phyloP scores from a whole-genome alignment of 2,888 invertebrate genomes.

The Drosophila multiciliata region DNA sequence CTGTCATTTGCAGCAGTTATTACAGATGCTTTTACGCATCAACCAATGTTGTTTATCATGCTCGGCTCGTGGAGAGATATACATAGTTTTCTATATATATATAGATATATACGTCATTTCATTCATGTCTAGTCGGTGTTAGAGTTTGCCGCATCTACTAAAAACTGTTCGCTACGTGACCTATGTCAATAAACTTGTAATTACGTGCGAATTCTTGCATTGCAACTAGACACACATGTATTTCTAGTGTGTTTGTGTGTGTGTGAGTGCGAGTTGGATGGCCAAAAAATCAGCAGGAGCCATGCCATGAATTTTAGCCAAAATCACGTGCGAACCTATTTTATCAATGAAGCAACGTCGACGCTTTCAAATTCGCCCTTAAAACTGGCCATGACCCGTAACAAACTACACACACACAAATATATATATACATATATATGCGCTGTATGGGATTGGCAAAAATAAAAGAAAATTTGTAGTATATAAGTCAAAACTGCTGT shows the following conservation, averaged over 20 bases:
- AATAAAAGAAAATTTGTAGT: slow-evolving; percentile 17
- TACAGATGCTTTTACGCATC: slow-evolving; percentile 25
- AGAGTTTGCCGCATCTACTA: slow-evolving; percentile 11
- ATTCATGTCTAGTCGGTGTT: slow-evolving; percentile 36
- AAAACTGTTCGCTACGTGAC: slow-evolving; percentile 63
- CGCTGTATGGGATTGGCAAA: slow-evolving; percentile 36
- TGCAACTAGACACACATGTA: slow-evolving; percentile 8
- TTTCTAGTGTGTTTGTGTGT: neutral
- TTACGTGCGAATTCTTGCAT: slow-evolving; percentile 69
- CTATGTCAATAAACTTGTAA: slow-evolving; percentile 74
- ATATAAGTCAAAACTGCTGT: slow-evolving; percentile 77
- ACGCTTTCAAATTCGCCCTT: slow-evolving; percentile 22
- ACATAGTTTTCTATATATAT: neutral
- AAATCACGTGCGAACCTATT: slow-evolving; percentile 82
- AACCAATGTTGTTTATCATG: slow-evolving; percentile 34
- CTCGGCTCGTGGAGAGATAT: slow-evolving; percentile 1
- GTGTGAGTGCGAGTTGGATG: slow-evolving; percentile 7
- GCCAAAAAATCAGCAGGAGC: slow-evolving; percentile 66
- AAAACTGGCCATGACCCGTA: slow-evolving; percentile 20
- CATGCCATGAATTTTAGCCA: slow-evolving; percentile 56
- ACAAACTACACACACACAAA: slow-evolving; percentile 1
- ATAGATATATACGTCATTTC: slow-evolving; percentile 4
- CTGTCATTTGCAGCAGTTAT: slow-evolving; percentile 9
- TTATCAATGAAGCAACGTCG: slow-evolving; percentile 68
- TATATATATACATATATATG: neutral